phyloP scores from a whole-genome alignment of 1,140 invertebrate species.

The Neodiprion lecontei region DNA sequence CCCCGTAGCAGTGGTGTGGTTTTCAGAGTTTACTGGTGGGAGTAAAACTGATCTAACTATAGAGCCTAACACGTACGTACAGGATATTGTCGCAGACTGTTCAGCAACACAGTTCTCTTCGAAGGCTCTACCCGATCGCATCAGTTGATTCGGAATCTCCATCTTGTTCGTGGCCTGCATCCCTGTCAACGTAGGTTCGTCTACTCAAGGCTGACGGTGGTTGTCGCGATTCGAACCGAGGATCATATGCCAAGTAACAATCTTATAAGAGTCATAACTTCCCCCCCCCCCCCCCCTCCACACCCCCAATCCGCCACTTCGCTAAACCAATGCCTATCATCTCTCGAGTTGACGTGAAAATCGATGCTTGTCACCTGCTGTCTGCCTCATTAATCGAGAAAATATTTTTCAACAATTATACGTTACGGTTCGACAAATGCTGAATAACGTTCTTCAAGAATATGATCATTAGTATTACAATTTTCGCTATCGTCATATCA shows the following conservation, averaged over 20 bases:
- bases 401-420: no score
- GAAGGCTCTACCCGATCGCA: constrained; percentile 53
- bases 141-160: constrained; percentile 28
- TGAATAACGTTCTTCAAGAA: no score
- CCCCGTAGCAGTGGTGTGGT: not conserved
- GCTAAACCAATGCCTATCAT: no score
- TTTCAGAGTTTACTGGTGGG: constrained; percentile 30
- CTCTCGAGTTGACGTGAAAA: no score
- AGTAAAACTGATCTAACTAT: constrained; percentile 56
- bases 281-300: not conserved
- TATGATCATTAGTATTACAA: no score
- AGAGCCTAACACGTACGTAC: constrained; percentile 48
- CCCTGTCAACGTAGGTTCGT: constrained; percentile 10
- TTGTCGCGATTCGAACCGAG: not conserved
- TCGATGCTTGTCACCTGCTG: no score
- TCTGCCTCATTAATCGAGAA: no score
- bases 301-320: not conserved
- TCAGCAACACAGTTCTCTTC: constrained; percentile 57
- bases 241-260: not conserved
- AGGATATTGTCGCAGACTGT: constrained; percentile 55
- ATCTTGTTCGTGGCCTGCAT: not conserved
- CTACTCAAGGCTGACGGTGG: not conserved
- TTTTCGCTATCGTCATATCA: no score
- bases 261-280: constrained; percentile 2
- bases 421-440: no score